A percentile compares a stretch with the other conserved stretches of the same genome.
These are phyloP conservation scores for Ephydatia muelleri DNA, from an alignment of 37 sponge, comb jelly and placozoan genomes.

Conservation along the genomic window DNA sequence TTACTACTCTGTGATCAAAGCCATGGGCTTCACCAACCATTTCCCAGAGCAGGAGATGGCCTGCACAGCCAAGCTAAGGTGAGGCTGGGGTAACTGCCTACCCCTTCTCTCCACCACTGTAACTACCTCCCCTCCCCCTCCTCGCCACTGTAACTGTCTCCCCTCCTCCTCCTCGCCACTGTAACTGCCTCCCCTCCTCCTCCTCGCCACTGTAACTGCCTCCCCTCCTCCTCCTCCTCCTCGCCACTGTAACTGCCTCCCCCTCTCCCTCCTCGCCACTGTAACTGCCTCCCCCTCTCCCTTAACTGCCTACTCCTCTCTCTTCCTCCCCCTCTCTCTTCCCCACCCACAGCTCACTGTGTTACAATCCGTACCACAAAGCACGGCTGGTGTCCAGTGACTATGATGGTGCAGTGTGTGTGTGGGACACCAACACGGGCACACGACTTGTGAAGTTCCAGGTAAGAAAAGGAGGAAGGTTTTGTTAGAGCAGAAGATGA, in stretches of 20 bases:
- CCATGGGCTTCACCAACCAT: slow-evolving; percentile 49
- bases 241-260: background rate
- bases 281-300: background rate
- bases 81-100: slow-evolving; percentile 26
- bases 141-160: background rate
- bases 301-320: background rate
- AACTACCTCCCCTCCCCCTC: background rate
- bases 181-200: background rate
- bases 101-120: too few species aligned
- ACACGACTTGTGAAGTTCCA: slow-evolving; percentile 38
- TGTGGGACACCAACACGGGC: slow-evolving; percentile 67
- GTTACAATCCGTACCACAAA: slow-evolving; percentile 63
- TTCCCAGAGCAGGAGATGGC: slow-evolving; percentile 67
- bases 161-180: background rate
- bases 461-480: slow-evolving; percentile 10
- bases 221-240: background rate
- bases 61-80: slow-evolving; percentile 83
- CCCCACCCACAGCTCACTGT: slow-evolving; percentile 37
- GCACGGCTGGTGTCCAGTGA: slow-evolving; percentile 55
- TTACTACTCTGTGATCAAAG: slow-evolving; percentile 41
- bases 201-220: background rate
- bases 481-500: background rate
- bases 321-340: background rate
- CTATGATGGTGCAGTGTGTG: slow-evolving; percentile 72
- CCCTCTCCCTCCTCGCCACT: background rate